Percentiles rank a stretch among this genome's conserved stretches.
Evolutionary conservation across 2,797 vertebrate genomes (phyloP).

Genomic region (Graptemys geographica): DNA sequence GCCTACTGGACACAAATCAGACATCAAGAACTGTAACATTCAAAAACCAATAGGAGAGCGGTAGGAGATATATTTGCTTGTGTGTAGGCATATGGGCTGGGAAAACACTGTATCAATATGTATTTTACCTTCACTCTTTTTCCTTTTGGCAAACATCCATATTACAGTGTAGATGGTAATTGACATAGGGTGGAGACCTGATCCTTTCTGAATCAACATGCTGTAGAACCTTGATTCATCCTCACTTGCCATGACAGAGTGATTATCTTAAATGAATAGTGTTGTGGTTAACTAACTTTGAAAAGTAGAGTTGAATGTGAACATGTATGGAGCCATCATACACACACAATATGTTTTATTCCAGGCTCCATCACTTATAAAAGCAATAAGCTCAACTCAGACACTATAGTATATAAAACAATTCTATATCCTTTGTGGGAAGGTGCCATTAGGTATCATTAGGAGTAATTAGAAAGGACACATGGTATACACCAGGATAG

Average conservation of each 20-base stretch:
- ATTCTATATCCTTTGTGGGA: not conserved
- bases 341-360: not conserved
- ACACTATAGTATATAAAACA: not conserved
- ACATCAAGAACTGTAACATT: no score
- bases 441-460: not conserved
- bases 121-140: not conserved
- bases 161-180: not conserved
- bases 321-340: not conserved
- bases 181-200: not conserved
- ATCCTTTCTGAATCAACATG: fast-evolving
- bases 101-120: not conserved
- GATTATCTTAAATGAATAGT: not conserved
- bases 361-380: not conserved
- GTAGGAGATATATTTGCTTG: not conserved
- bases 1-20: no score
- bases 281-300: not conserved
- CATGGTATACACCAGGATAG: not conserved
- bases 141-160: not conserved
- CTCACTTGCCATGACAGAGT: not conserved
- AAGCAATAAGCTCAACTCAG: not conserved
- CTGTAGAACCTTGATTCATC: not conserved
- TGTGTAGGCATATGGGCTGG: not conserved
- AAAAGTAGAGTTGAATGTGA: not conserved
- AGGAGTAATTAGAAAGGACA: not conserved
- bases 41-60: no score